phyloP scores from a whole-genome alignment of 2,113 vertebrate species.

The Lanius collurio region DNA sequence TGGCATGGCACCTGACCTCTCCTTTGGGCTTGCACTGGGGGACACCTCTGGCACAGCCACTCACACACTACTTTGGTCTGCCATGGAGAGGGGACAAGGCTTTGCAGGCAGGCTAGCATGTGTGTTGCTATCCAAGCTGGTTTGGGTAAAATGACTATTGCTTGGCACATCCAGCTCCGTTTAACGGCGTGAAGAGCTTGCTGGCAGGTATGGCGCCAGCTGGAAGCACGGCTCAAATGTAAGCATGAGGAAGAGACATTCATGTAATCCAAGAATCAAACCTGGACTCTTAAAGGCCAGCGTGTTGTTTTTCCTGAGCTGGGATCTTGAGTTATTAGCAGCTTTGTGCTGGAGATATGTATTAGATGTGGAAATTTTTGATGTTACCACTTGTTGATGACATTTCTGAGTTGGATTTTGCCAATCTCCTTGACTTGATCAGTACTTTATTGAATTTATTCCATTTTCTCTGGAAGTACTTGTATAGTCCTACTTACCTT shows the following conservation, averaged over 20 bases:
- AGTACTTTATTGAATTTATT: not conserved
- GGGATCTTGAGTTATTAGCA: not conserved
- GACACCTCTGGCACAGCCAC: not conserved
- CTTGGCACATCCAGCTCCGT: not conserved
- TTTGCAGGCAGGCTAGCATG: not conserved
- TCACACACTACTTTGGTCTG: accelerated
- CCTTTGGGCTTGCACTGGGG: not conserved
- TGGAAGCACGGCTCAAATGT: not conserved
- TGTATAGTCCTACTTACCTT: not conserved
- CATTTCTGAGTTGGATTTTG: not conserved
- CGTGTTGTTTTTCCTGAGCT: not conserved
- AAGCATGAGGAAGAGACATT: not conserved
- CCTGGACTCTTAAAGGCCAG: not conserved
- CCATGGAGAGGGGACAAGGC: not conserved
- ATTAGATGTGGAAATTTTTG: not conserved
- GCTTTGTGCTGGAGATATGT: not conserved
- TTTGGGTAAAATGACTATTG: not conserved
- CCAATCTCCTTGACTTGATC: not conserved
- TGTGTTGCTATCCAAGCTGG: not conserved
- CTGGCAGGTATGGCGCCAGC: not conserved
- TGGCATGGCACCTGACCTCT: accelerated
- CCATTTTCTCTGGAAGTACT: not conserved
- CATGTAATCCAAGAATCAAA: accelerated
- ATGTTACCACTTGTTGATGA: not conserved
- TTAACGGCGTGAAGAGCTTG: not conserved